phyloP scores from a whole-genome alignment of 1,140 invertebrate species.

The Oncopodura yosiiana region DNA sequence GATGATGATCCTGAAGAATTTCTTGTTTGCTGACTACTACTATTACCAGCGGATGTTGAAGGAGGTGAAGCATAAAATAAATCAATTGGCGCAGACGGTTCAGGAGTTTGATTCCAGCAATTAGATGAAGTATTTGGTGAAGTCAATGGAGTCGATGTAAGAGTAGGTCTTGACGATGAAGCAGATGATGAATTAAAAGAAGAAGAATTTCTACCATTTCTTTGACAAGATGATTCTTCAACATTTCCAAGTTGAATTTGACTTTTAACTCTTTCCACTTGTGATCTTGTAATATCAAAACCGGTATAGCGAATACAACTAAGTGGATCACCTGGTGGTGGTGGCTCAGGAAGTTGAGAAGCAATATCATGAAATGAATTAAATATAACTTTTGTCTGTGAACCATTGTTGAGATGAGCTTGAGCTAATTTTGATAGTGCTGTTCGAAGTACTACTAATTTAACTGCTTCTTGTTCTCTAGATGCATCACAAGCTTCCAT shows the following conservation, averaged over 20 bases:
- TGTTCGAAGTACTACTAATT: slow-evolving; percentile 47
- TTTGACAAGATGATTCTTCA: not conserved
- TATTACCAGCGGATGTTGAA: too few species aligned
- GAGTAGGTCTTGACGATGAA: not conserved
- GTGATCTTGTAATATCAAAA: slow-evolving; percentile 39
- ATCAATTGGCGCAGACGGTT: slow-evolving; percentile 8
- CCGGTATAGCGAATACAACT: slow-evolving; percentile 35
- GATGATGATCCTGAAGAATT: too few species aligned
- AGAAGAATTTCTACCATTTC: too few species aligned
- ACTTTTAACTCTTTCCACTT: slow-evolving; percentile 40
- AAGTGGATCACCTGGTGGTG: slow-evolving; percentile 37
- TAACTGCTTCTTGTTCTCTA: slow-evolving; percentile 48
- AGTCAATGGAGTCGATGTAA: slow-evolving; percentile 18
- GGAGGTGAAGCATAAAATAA: too few species aligned
- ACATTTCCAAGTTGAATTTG: slow-evolving; percentile 29
- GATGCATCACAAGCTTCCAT: slow-evolving; percentile 45
- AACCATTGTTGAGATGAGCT: slow-evolving; percentile 44
- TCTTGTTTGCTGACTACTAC: too few species aligned
- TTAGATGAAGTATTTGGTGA: slow-evolving; percentile 16
- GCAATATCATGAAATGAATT: slow-evolving; percentile 45
- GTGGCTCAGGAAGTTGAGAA: slow-evolving; percentile 45
- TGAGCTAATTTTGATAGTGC: slow-evolving; percentile 45
- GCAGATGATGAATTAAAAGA: not conserved
- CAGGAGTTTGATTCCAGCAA: not conserved
- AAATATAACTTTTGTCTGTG: slow-evolving; percentile 45